phyloP scores from a whole-genome alignment of 2,113 vertebrate genomes.

The Pelodiscus sinensis region DNA sequence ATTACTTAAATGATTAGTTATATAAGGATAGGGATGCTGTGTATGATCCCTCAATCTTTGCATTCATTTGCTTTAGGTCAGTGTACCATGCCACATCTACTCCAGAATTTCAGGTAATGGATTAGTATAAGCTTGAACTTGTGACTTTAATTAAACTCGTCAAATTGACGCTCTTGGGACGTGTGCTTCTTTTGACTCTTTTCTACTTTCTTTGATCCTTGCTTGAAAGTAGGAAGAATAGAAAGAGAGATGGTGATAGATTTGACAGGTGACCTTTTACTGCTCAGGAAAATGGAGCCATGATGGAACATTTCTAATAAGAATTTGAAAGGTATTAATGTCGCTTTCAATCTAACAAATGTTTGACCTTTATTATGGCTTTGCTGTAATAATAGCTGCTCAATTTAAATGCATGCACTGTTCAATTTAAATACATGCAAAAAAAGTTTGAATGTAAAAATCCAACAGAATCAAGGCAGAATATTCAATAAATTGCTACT shows the following conservation, averaged over 20 bases:
- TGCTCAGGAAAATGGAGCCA: slow-evolving; percentile 58
- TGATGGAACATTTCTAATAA: slow-evolving; percentile 55
- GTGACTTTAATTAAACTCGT: slow-evolving; percentile 30
- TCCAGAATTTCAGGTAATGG: slow-evolving; percentile 4
- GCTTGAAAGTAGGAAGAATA: slow-evolving; percentile 14
- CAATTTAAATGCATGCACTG: slow-evolving; percentile 35
- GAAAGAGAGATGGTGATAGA: not conserved
- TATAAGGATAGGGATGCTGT: not conserved
- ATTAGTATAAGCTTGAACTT: not conserved
- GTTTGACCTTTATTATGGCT: slow-evolving; percentile 69
- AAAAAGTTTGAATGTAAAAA: slow-evolving; percentile 37
- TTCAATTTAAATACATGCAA: slow-evolving; percentile 41
- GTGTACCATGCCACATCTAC: not conserved
- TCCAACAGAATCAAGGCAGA: slow-evolving; percentile 24
- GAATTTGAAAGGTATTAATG: slow-evolving; percentile 58
- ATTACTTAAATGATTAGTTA: not conserved
- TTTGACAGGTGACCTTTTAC: slow-evolving; percentile 54
- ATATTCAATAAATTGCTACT: slow-evolving; percentile 58
- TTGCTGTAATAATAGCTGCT: slow-evolving; percentile 58
- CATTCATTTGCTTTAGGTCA: not conserved
- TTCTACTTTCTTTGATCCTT: not conserved
- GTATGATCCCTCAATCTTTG: rapidly evolving
- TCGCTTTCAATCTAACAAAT: slow-evolving; percentile 58
- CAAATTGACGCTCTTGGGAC: not conserved
- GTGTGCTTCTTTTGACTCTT: not conserved